Evolutionary conservation across 2,888 invertebrate species (phyloP).

Genomic region (Pristionchus exspectatus): DNA sequence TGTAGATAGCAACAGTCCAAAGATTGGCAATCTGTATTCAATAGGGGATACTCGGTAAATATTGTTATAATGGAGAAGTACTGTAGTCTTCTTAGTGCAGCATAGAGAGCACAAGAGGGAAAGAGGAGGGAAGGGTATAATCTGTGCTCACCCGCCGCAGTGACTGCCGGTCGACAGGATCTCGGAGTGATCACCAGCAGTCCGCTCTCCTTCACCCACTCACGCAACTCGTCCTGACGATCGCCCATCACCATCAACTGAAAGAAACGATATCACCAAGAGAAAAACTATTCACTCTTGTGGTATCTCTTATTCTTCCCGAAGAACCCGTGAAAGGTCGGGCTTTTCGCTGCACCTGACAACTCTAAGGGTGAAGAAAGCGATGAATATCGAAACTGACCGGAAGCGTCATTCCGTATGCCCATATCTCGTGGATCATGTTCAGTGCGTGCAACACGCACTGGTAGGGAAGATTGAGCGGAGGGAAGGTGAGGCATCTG

Average conservation of each 20-base stretch:
- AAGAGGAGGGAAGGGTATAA: too few species aligned
- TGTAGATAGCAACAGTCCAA: too few species aligned
- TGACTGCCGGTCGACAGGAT: neutral
- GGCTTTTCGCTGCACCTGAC: too few species aligned
- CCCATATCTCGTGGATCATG: neutral
- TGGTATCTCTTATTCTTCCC: too few species aligned
- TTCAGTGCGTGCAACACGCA: neutral
- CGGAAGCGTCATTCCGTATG: neutral
- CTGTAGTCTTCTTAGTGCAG: too few species aligned
- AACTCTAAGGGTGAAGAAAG: too few species aligned
- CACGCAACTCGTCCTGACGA: neutral
- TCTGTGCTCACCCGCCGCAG: neutral
- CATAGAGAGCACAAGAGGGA: too few species aligned
- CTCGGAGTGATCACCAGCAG: neutral
- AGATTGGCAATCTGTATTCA: too few species aligned
- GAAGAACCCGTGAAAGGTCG: too few species aligned
- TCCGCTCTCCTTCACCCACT: neutral
- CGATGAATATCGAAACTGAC: neutral
- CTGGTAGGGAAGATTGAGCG: constrained; percentile 24
- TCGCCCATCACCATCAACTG: neutral
- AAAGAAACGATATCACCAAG: neutral
- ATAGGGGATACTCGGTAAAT: too few species aligned
- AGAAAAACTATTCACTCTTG: too few species aligned
- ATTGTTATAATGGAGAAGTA: too few species aligned
- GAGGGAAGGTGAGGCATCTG: constrained; percentile 25